phyloP scores from a whole-genome alignment of 2,113 vertebrate genomes.

The Penelope pileata region DNA sequence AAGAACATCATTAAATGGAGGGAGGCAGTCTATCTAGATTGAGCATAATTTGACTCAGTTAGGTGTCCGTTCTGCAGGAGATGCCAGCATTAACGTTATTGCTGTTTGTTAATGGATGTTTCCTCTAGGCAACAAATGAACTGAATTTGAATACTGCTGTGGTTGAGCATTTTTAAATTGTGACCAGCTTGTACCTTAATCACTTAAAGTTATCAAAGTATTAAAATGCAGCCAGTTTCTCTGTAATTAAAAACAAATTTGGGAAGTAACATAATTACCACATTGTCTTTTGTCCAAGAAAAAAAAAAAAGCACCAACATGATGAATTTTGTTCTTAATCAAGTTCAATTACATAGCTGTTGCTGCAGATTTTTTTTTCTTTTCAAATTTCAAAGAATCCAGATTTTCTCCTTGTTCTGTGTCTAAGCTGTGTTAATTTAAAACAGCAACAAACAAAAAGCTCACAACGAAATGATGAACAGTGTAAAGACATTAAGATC shows the following conservation, averaged over 20 bases:
- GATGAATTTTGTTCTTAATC: not conserved
- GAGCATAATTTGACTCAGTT: conserved; percentile 45
- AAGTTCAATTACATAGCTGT: not conserved
- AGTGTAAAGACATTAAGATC: not conserved
- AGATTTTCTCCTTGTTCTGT: not conserved
- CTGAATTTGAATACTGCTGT: conserved; percentile 60
- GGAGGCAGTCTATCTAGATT: conserved; percentile 32
- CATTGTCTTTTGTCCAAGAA: not conserved
- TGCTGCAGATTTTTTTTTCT: not conserved
- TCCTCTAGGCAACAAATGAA: conserved; percentile 54
- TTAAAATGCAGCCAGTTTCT: not conserved
- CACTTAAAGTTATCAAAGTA: not conserved
- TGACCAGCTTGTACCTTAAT: not conserved
- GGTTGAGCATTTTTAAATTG: conserved; percentile 31
- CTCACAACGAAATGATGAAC: not conserved
- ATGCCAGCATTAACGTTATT: conserved; percentile 35
- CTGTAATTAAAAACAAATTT: conserved; percentile 36
- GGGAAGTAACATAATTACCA: not conserved
- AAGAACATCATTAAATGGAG: conserved; percentile 55
- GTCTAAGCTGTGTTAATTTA: not conserved
- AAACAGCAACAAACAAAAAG: not conserved
- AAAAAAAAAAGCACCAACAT: rapidly evolving
- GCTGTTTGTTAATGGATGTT: conserved; percentile 39
- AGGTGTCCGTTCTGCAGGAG: conserved; percentile 44
- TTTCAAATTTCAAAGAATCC: not conserved